These are phyloP conservation scores for Conistra vaccinii DNA, from an alignment of 2,888 invertebrate species.

Conservation along the genomic window DNA sequence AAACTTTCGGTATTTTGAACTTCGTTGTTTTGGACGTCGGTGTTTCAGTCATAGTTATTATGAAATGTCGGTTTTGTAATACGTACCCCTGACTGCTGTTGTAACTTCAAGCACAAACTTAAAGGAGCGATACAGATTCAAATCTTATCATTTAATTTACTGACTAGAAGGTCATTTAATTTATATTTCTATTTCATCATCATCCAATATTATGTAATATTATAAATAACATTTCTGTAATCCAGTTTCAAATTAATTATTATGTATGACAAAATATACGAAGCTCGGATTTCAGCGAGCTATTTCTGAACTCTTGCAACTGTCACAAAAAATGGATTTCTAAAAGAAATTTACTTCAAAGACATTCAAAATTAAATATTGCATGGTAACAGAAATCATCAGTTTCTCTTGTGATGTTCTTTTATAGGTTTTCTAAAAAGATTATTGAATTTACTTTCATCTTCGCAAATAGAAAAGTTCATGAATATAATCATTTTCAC, in stretches of 20 bases:
- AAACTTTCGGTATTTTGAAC: too few relatives aligned
- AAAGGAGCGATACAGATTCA: not conserved
- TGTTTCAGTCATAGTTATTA: too few relatives aligned
- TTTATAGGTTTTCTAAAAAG: conserved; percentile 33
- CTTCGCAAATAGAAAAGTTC: conserved; percentile 22
- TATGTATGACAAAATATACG: conserved; percentile 12
- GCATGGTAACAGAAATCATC: conserved; percentile 3
- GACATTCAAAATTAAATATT: conserved; percentile 15
- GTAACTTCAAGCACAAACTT: not conserved
- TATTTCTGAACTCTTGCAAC: conserved; percentile 32
- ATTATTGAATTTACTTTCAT: conserved; percentile 45
- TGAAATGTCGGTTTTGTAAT: too few relatives aligned
- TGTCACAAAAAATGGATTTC: conserved; percentile 36
- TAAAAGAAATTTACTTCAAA: conserved; percentile 45
- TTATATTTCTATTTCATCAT: not conserved
- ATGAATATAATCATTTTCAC: conserved; percentile 28
- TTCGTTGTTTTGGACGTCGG: too few relatives aligned
- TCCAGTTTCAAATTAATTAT: conserved; percentile 10
- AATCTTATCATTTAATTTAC: not conserved
- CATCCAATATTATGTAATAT: conserved; percentile 15
- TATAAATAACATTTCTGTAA: conserved; percentile 19
- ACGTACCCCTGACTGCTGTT: too few relatives aligned
- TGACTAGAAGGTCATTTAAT: not conserved
- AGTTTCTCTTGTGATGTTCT: conserved; percentile 1
- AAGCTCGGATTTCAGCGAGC: conserved; percentile 26